Evolutionary conservation across 1,140 invertebrate genomes (phyloP).

Genomic region (Probaryconus sp.): DNA sequence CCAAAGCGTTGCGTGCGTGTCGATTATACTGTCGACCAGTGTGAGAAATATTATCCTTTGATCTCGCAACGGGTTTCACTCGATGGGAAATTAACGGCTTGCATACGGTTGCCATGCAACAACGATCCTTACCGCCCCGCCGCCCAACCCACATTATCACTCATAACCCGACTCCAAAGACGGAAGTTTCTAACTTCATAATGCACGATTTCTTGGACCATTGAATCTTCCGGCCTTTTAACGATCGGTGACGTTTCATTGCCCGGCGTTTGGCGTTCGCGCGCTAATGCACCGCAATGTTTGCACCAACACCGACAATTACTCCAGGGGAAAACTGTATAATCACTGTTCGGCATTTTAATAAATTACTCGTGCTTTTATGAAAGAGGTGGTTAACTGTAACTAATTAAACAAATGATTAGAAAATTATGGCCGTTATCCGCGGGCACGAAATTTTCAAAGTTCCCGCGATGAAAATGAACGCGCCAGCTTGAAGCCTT

Average conservation of each 20-base stretch:
- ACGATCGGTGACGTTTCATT: not conserved
- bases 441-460: too few species aligned
- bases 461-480: too few species aligned
- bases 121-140: conserved; percentile 43
- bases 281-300: not conserved
- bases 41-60: conserved; percentile 76
- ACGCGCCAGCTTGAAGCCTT: too few species aligned
- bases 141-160: conserved; percentile 69
- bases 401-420: too few species aligned
- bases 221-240: conserved; percentile 50
- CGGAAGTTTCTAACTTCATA: conserved; percentile 65
- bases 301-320: not conserved
- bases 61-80: conserved; percentile 67
- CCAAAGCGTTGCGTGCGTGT: conserved; percentile 70
- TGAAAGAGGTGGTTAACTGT: too few species aligned
- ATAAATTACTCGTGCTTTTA: too few species aligned
- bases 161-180: conserved; percentile 60
- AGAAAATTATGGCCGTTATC: too few species aligned
- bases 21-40: conserved; percentile 70
- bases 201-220: conserved; percentile 52
- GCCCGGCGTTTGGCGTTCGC: too few species aligned
- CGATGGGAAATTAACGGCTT: conserved; percentile 73
- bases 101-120: conserved; percentile 38
- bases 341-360: too few species aligned
- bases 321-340: too few species aligned